Evolutionary conservation across 2,888 invertebrate species (phyloP), one percentile per base, ranked within the genome.

Genomic region (Priapulus caudatus): DNA sequence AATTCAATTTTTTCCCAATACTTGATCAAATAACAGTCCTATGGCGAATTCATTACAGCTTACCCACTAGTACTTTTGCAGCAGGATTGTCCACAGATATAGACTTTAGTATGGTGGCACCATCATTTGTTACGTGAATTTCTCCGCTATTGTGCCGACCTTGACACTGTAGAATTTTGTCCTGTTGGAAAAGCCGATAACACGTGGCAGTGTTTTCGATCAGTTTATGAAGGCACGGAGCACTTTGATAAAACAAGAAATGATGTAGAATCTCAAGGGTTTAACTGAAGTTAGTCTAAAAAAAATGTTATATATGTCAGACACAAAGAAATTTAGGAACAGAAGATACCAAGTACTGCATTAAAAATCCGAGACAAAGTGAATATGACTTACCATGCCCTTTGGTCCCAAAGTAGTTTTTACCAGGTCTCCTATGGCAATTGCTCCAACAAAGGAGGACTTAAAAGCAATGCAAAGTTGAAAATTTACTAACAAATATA

Each of bases 61-160:
- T 53, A 75, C 75, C 74, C n/a, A 98, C 93, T 48, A 98, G 77
- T 65, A 98, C 89, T 75, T 98, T 99, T 1, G 97, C 97, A 23
- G 98, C 97, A 20, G 98, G 95, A 73, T 99, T 98, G 69, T 98
- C 97, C 18, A 99, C 88, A 51, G 97, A 97, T 53, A 98, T 81
- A 0, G 89, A 82, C 71, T 92, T 89, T 51, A 98, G 75, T 67
- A 99, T 99, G 4, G 98, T 99, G 15, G 98, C 98, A 54, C 98
- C 98, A 75, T 98, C 98, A 73, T 98, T 98, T 50, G 98, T 98
- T 3, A 99, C 91, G 74, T 93, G 86, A 53, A 99, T 88, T 20
- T 61, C 62, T 0, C 60, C 61, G 4, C 24, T 43, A 20, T 65
- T 69, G 58, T 68, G 70, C 52, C 62, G 65, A 48, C 63, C 65